Conservation (phyloP, 2,888 invertebrate species). For the Minunthozetes semirufus region DNA sequence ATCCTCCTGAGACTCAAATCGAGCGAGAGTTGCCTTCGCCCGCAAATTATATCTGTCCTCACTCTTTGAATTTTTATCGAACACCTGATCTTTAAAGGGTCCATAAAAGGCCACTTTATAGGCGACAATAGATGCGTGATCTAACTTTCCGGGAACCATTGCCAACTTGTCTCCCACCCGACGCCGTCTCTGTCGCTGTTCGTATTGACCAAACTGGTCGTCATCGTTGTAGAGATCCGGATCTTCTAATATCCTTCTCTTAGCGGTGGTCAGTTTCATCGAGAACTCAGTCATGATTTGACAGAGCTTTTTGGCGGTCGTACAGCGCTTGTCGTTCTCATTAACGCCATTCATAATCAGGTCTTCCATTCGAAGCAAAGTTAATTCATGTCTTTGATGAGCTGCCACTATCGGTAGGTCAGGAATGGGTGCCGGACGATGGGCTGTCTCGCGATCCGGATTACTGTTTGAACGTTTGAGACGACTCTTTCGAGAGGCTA, state of each 20-base stretch:
- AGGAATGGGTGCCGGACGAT: conserved; percentile 24
- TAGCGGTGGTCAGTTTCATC: conserved; percentile 68
- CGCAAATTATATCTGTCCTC: conserved; percentile 34
- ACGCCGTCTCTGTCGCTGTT: conserved; percentile 58
- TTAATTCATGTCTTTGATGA: conserved; percentile 66
- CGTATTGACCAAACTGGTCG: conserved; percentile 35
- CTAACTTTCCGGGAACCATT: conserved; percentile 76
- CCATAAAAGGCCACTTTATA: conserved; percentile 59
- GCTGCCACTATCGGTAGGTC: conserved; percentile 63
- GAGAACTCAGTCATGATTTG: conserved; percentile 70
- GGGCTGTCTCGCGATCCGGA: conserved; percentile 20
- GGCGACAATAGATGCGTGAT: conserved; percentile 77
- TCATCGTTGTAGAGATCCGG: conserved; percentile 59
- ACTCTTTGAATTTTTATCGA: background rate
- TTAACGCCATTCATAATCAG: conserved; percentile 60
- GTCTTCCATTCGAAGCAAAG: conserved; percentile 67
- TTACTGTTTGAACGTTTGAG: conserved; percentile 34
- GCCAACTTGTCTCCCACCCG: conserved; percentile 65
- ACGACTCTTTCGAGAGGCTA: conserved; percentile 24
- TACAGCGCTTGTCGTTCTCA: conserved; percentile 50
- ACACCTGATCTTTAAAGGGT: background rate
- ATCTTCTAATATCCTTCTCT: conserved; percentile 73
- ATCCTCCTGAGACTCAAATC: conserved; percentile 37
- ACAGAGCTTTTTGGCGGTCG: conserved; percentile 58
- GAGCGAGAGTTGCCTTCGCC: conserved; percentile 36